A percentile compares a stretch with the other conserved stretches of the same genome.
Evolutionary conservation across 2,797 vertebrate genomes (phyloP).

Genomic region (Rhadinocentrus ornatus): DNA sequence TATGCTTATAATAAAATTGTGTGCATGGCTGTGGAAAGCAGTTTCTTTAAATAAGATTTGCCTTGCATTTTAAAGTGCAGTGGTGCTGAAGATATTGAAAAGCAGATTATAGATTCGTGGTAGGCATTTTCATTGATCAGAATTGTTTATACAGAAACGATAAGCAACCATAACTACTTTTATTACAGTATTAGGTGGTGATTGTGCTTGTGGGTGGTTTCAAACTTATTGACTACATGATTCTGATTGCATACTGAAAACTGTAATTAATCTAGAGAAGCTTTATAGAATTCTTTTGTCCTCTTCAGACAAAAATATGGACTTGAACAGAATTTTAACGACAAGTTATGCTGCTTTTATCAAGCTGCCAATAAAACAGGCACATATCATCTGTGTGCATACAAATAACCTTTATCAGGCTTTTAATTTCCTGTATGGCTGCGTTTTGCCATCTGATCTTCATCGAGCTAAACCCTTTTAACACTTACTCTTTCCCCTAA

Average conservation of each 20-base stretch:
- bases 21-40: constrained; percentile 12
- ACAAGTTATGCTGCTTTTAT: constrained; percentile 27
- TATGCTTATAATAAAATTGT: background rate
- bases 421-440: constrained; percentile 59
- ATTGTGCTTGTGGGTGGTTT: constrained; percentile 44
- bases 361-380: constrained; percentile 31
- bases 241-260: constrained; percentile 37
- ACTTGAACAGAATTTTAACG: constrained; percentile 37
- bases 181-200: constrained; percentile 31
- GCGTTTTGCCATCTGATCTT: constrained; percentile 23
- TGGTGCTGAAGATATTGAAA: constrained; percentile 25
- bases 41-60: constrained; percentile 21
- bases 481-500: constrained; percentile 12
- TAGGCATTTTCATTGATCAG: constrained; percentile 42
- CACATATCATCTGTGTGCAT: constrained; percentile 29
- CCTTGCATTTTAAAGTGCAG: background rate
- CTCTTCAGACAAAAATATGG: constrained; percentile 20
- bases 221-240: constrained; percentile 55
- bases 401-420: constrained; percentile 37
- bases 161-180: constrained; percentile 26
- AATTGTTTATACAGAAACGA: constrained; percentile 31
- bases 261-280: constrained; percentile 49
- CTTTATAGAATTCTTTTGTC: constrained; percentile 26
- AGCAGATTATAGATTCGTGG: constrained; percentile 31
- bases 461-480: constrained; percentile 18